A percentile compares a stretch with the other conserved stretches of the same genome.
These are phyloP conservation scores for Ischnura elegans DNA, from an alignment of 2,888 invertebrate genomes.

Conservation along the genomic window DNA sequence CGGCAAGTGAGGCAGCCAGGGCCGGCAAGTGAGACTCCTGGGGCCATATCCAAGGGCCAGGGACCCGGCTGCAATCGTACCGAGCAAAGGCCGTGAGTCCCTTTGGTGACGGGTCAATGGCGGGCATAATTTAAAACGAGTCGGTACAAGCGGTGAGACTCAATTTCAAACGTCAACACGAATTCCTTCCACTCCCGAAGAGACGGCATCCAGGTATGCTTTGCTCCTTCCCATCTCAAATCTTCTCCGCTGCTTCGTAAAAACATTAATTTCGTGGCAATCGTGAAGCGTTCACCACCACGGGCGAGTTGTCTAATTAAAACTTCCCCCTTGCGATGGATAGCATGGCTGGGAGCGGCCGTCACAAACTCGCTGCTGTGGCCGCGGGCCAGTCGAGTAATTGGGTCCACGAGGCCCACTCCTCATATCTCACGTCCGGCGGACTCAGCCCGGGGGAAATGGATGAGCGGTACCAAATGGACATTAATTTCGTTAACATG, in stretches of 20 bases:
- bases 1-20: too few species aligned
- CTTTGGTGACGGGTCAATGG: constrained; percentile 34
- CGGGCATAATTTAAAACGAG: constrained; percentile 21
- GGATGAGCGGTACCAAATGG: constrained; percentile 5
- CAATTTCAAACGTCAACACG: constrained; percentile 49
- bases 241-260: background rate
- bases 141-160: constrained; percentile 39
- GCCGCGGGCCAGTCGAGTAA: background rate
- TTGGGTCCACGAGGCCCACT: constrained; percentile 27
- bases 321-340: constrained; percentile 26
- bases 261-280: constrained; percentile 28
- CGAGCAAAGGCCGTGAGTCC: too few species aligned
- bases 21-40: too few species aligned
- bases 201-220: background rate
- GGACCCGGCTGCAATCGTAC: too few species aligned
- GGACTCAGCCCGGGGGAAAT: background rate
- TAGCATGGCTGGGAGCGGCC: background rate
- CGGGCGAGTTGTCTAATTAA: constrained; percentile 38
- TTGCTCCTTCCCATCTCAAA: background rate
- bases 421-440: constrained; percentile 4
- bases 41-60: too few species aligned
- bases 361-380: background rate
- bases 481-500: constrained; percentile 47
- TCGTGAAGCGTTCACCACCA: constrained; percentile 4
- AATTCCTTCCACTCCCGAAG: background rate